A percentile compares a stretch with the other conserved stretches of the same genome.
phyloP scores from a whole-genome alignment of 2,113 vertebrate species.

The Montifringilla adamsi region DNA sequence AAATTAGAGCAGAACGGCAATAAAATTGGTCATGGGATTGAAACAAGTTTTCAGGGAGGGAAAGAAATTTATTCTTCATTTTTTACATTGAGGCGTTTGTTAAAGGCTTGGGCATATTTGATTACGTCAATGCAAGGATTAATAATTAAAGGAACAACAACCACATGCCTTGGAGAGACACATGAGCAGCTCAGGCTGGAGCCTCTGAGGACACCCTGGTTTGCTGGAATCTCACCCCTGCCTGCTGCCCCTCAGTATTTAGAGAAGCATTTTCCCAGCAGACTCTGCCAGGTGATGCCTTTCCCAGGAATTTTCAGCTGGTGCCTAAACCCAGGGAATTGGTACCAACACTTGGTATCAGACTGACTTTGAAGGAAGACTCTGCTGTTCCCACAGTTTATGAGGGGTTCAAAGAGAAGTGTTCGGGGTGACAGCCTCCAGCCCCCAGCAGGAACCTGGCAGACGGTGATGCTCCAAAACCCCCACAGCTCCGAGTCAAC shows the following conservation, averaged over 20 bases:
- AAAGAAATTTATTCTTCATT: constrained; percentile 22
- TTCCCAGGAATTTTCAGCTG: neutral
- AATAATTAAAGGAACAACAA: constrained; percentile 54
- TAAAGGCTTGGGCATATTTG: neutral
- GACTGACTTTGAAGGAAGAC: neutral
- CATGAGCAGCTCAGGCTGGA: neutral
- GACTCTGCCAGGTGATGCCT: neutral
- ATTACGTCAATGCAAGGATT: constrained; percentile 21
- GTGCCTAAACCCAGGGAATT: neutral
- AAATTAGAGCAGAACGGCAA: constrained; percentile 51
- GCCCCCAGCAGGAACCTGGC: neutral
- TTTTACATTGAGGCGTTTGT: neutral
- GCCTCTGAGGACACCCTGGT: neutral
- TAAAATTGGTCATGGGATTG: constrained; percentile 46
- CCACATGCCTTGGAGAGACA: neutral
- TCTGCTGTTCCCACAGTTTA: no score
- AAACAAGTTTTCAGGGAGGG: constrained; percentile 4
- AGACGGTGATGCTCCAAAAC: neutral
- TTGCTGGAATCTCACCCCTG: neutral
- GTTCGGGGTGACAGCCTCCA: neutral
- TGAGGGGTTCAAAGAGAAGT: neutral
- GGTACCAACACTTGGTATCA: neutral
- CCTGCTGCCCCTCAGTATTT: neutral
- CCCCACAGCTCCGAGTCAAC: fast-evolving
- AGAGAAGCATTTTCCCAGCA: neutral